Conservation (phyloP, 2,797 vertebrate genomes). For the Hybognathus amarus region DNA sequence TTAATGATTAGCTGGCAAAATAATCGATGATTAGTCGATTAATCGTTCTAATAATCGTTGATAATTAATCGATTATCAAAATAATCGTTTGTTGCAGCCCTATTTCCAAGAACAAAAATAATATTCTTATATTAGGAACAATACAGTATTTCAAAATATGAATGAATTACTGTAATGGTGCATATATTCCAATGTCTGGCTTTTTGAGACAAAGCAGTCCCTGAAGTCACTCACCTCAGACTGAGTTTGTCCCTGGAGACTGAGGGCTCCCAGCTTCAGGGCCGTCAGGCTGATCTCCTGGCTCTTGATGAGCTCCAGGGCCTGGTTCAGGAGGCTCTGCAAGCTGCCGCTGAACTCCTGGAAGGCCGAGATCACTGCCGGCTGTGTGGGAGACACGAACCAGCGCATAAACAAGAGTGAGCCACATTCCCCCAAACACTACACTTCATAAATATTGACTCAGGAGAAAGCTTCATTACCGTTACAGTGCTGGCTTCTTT, state of each 20-base stretch:
- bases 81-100: too few species aligned
- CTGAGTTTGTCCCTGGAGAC: conserved; percentile 82
- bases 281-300: conserved; percentile 86
- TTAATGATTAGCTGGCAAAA: too few species aligned
- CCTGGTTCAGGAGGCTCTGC: conserved; percentile 85
- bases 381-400: conserved; percentile 71
- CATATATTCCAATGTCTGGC: neutral
- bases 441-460: neutral
- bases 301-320: conserved; percentile 86
- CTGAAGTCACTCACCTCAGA: conserved; percentile 68
- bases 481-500: conserved; percentile 85
- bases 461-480: conserved; percentile 72
- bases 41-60: too few species aligned
- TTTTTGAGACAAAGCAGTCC: neutral
- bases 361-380: conserved; percentile 87
- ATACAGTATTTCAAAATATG: too few species aligned
- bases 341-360: conserved; percentile 86
- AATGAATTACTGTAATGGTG: too few species aligned
- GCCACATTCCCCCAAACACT: neutral
- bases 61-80: too few species aligned
- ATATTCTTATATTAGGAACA: too few species aligned
- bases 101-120: too few species aligned
- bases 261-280: conserved; percentile 88
- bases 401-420: neutral
- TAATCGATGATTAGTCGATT: too few species aligned